phyloP scores from a whole-genome alignment of 2,113 vertebrate genomes.

The Forbesichthys papilliferus region DNA sequence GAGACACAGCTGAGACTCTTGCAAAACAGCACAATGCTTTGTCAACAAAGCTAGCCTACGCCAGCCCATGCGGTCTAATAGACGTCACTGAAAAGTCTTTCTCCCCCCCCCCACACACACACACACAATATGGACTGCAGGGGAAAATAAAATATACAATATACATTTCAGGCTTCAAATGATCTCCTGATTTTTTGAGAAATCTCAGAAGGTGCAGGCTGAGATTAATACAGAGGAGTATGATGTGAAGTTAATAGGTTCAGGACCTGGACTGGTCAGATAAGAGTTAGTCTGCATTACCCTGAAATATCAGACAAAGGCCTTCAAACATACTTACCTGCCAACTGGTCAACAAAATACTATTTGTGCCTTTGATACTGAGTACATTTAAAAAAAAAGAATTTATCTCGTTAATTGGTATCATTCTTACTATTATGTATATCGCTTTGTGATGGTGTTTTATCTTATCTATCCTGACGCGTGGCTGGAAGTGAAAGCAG shows the following conservation, averaged over 20 bases:
- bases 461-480: background rate
- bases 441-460: background rate
- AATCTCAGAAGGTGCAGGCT: conserved; percentile 43
- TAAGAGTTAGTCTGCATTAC: background rate
- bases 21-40: conserved; percentile 35
- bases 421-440: background rate
- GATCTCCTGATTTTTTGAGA: conserved; percentile 55
- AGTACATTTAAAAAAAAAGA: background rate
- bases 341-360: too few species aligned
- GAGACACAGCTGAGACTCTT: conserved; percentile 21
- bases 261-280: background rate
- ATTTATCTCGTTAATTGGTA: background rate
- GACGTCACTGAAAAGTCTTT: background rate
- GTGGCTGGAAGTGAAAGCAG: background rate
- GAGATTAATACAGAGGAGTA: conserved; percentile 49
- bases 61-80: conserved; percentile 19
- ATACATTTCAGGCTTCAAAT: conserved; percentile 49
- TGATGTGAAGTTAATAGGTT: conserved; percentile 48
- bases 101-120: too few species aligned
- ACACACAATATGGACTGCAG: background rate
- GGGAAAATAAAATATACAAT: conserved; percentile 17
- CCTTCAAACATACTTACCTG: too few species aligned
- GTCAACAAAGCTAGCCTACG: conserved; percentile 45
- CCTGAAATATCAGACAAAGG: too few species aligned
- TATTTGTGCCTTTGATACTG: too few species aligned